Base-by-base conservation (phyloP, 2,797 vertebrate species). In the Muscicapa striata region DNA sequence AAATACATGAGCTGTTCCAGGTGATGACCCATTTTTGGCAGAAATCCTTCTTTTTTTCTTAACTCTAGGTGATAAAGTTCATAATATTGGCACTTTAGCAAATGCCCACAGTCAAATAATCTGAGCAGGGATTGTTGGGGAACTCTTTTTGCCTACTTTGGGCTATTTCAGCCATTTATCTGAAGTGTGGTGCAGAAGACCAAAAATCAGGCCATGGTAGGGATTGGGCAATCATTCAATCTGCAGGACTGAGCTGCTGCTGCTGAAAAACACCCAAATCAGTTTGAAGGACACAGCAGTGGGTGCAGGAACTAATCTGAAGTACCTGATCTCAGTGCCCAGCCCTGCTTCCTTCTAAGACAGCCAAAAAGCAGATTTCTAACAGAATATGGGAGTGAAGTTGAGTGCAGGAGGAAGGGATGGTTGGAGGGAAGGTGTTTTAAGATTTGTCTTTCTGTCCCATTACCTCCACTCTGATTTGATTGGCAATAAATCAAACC, bases 81-180 rank as follows among this genome's bases (percentile, higher is more conserved):
- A 19, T 43, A 8, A 62, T 19, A 3, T 3, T 23, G 16, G 6
- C 1, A 2, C 5, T 78, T 82, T 1, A 72, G 16, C 4, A 59
- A 76, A 38, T 36, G 13, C 3, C 5, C 17, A 30, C 9, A 15
- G 49, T 55, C 29, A 79, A 52, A 78, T 5, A 11, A 6, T 58
- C 18, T 45, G n/a, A 75, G 15, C 0, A 0, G 0, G 6, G 3
- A 2, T 9, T 49, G 4, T 10, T 34, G n/a, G n/a, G 17, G 11
- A 27, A 1, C 1, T 0, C 21, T 30, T 21, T 49, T 58, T 15
- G 4, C 11, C 34, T 57, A 1, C 15, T 58, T 34, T n/a, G 36
- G 21, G 23, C 5, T 51, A 8, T 30, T 93, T 52, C 23, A 74
- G 9, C 6, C 11, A 3, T 59, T 69, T 29, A 5, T 29, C 12